These are phyloP conservation scores for Manis javanica DNA, from an alignment of 2,797 vertebrate species.

Conservation along the genomic window DNA sequence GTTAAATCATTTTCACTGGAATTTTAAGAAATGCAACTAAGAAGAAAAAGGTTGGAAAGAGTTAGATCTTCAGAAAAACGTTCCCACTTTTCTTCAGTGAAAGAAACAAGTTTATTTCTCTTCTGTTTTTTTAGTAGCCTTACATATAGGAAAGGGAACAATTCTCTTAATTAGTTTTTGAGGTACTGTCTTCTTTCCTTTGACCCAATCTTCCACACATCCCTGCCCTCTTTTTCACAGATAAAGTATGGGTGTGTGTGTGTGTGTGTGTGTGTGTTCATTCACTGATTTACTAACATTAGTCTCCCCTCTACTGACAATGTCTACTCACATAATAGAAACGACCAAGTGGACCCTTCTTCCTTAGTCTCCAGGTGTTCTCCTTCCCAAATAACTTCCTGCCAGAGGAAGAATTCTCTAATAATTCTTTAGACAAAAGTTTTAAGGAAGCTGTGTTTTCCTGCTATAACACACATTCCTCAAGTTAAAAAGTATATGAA, in stretches of 20 bases:
- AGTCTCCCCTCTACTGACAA: neutral
- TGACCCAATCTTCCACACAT: neutral
- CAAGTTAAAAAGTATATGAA: constrained; percentile 9
- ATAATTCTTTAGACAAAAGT: constrained; percentile 1
- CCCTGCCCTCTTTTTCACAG: neutral
- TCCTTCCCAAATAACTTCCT: constrained; percentile 40
- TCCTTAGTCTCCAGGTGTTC: neutral
- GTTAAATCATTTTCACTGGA: neutral
- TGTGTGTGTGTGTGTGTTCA: neutral
- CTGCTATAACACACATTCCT: neutral
- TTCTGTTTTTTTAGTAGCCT: constrained; percentile 84
- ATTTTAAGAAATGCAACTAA: constrained; percentile 32
- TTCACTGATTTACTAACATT: neutral
- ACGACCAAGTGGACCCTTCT: neutral
- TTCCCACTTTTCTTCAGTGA: constrained; percentile 83
- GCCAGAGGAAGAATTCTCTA: constrained; percentile 16
- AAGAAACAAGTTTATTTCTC: constrained; percentile 82
- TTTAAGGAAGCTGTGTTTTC: constrained; percentile 22
- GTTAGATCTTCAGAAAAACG: constrained; percentile 16
- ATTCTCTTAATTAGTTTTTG: neutral
- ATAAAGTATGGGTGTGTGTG: neutral
- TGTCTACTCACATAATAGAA: neutral
- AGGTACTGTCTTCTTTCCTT: neutral
- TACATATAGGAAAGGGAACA: neutral
- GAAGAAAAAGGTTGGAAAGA: fast-evolving